Evolutionary conservation across 2,888 invertebrate species (phyloP).

Genomic region (Tiphia femorata): DNA sequence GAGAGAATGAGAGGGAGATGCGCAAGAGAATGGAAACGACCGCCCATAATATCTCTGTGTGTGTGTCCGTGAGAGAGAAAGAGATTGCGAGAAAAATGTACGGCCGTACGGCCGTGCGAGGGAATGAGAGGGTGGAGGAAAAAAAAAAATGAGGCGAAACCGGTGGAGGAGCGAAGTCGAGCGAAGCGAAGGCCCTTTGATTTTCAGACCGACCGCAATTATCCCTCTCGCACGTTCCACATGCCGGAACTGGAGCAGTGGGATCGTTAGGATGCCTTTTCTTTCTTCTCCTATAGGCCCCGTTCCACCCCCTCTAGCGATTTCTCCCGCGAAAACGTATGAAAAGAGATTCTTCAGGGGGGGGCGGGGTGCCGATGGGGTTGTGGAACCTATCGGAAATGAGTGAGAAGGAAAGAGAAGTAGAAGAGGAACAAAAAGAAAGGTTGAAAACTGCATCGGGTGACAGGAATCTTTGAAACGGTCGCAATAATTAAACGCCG

Average conservation of each 20-base stretch:
- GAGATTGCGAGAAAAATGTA: neutral
- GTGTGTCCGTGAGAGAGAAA: neutral
- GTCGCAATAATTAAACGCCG: no score
- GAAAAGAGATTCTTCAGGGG: constrained; percentile 27
- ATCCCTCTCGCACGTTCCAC: constrained; percentile 46
- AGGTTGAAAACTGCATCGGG: no score
- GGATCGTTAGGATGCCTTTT: constrained; percentile 41
- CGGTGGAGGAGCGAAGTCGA: constrained; percentile 26
- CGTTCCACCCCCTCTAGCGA: neutral
- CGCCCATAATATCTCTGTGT: no score
- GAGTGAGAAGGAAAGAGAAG: constrained; percentile 2
- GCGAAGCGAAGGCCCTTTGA: constrained; percentile 48
- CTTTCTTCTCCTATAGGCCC: constrained; percentile 6
- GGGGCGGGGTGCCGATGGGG: no score
- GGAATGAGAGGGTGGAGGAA: constrained; percentile 16
- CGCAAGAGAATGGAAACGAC: neutral
- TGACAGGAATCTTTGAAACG: no score
- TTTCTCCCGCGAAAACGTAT: constrained; percentile 31
- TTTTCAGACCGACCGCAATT: constrained; percentile 45
- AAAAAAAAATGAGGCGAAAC: constrained; percentile 8
- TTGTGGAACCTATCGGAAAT: no score
- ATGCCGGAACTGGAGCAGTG: constrained; percentile 46
- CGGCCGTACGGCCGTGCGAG: neutral
- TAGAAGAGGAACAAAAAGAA: no score
- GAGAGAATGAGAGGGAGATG: neutral